Percentiles rank a stretch among this genome's conserved stretches.
These are phyloP conservation scores for Hypolimnas misippus DNA, from an alignment of 2,888 invertebrate genomes.

Conservation along the genomic window DNA sequence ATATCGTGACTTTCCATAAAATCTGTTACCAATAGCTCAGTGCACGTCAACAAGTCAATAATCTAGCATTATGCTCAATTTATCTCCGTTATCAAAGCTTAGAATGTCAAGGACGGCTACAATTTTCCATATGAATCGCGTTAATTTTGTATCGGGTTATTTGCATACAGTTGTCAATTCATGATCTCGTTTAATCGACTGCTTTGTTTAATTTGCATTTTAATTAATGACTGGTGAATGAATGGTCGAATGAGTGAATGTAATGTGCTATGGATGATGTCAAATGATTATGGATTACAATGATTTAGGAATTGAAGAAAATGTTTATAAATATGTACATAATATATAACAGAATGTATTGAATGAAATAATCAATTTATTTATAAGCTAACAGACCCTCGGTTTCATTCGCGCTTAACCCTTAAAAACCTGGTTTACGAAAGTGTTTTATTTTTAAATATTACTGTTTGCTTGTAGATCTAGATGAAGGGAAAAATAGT, in stretches of 20 bases:
- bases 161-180: constrained; percentile 7
- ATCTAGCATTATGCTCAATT: background rate
- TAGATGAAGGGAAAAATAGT: too few species aligned
- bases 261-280: background rate
- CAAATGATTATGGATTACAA: too few species aligned
- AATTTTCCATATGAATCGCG: constrained; percentile 18
- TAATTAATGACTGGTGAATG: background rate
- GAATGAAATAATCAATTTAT: too few species aligned
- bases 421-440: too few species aligned
- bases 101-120: constrained; percentile 28
- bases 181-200: background rate
- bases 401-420: too few species aligned
- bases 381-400: too few species aligned
- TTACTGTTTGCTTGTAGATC: too few species aligned
- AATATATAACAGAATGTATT: too few species aligned
- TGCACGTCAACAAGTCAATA: background rate
- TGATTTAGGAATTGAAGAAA: too few species aligned
- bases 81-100: constrained; percentile 17
- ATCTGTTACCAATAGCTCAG: background rate
- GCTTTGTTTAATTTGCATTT: background rate
- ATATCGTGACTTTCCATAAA: background rate
- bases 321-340: too few species aligned
- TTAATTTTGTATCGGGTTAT: constrained; percentile 22
- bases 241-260: background rate
- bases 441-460: too few species aligned